Percentiles rank a stretch among this genome's conserved stretches.
phyloP scores from a whole-genome alignment of 2,888 invertebrate species.

The Lordiphosa fenestrarum region DNA sequence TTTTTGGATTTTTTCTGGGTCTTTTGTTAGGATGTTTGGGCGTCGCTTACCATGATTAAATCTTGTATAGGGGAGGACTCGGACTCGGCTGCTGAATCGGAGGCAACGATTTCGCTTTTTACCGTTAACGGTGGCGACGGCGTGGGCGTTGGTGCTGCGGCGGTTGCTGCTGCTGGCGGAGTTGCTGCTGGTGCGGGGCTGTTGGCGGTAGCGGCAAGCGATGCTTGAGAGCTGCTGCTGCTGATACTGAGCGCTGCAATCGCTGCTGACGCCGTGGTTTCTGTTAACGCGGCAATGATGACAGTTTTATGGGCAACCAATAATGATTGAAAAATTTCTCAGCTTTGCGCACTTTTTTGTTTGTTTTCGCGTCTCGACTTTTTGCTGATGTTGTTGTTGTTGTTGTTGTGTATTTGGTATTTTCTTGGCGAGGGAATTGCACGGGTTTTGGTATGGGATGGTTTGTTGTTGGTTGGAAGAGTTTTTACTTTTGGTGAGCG shows the following conservation, averaged over 20 bases:
- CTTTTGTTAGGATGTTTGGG: slow-evolving; percentile 32
- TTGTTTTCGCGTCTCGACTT: slow-evolving; percentile 8
- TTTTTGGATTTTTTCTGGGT: slow-evolving; percentile 27
- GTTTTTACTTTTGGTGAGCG: slow-evolving; percentile 11
- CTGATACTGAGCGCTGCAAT: slow-evolving; percentile 74
- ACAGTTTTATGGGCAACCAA: slow-evolving; percentile 73
- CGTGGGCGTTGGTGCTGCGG: slow-evolving; percentile 43
- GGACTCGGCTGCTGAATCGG: slow-evolving; percentile 63
- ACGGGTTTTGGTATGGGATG: slow-evolving; percentile 52
- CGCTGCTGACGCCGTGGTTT: slow-evolving; percentile 72
- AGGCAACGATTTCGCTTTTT: slow-evolving; percentile 58
- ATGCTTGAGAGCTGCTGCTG: slow-evolving; percentile 70
- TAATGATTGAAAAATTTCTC: slow-evolving; percentile 61
- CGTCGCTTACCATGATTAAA: slow-evolving; percentile 79
- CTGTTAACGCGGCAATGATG: slow-evolving; percentile 77
- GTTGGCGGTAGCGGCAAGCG: slow-evolving; percentile 55
- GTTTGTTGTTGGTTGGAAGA: slow-evolving; percentile 36
- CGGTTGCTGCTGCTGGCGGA: slow-evolving; percentile 37
- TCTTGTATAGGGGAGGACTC: slow-evolving; percentile 73
- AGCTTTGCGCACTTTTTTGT: slow-evolving; percentile 42
- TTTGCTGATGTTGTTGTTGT: slow-evolving; percentile 20
- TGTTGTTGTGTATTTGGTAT: slow-evolving; percentile 43
- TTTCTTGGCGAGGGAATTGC: slow-evolving; percentile 59
- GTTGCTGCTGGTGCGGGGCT: slow-evolving; percentile 29
- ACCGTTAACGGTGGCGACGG: slow-evolving; percentile 50